These are phyloP conservation scores for Trypoxylus dichotomus DNA, from an alignment of 1,140 invertebrate species.

Conservation along the genomic window DNA sequence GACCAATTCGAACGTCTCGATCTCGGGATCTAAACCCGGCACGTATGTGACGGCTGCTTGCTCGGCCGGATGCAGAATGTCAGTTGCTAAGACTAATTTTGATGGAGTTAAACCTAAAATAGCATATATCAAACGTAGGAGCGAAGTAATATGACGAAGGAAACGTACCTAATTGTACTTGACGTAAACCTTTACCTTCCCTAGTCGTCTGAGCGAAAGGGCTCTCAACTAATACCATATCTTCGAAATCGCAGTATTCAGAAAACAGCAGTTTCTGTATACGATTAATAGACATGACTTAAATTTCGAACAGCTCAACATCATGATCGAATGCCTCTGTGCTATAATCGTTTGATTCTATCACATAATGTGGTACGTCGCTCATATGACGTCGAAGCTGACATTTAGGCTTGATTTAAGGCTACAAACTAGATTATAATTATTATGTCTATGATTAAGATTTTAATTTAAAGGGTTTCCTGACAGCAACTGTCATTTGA, in stretches of 20 bases:
- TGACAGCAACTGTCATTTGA: too few relatives aligned
- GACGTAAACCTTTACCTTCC: slow-evolving; percentile 58
- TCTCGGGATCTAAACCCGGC: slow-evolving; percentile 56
- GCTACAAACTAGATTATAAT: slow-evolving; percentile 10
- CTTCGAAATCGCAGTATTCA: slow-evolving; percentile 62
- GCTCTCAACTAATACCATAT: slow-evolving; percentile 63
- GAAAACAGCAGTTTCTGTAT: slow-evolving; percentile 61
- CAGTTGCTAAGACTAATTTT: slow-evolving; percentile 60
- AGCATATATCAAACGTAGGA: not conserved
- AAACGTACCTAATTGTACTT: slow-evolving; percentile 59
- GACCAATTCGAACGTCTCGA: slow-evolving; percentile 61
- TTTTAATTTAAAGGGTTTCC: too few relatives aligned
- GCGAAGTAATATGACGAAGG: not conserved
- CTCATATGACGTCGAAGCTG: slow-evolving; percentile 31
- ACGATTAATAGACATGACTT: slow-evolving; percentile 55
- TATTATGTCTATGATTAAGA: not conserved
- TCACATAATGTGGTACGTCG: slow-evolving; percentile 30
- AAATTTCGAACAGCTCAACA: slow-evolving; percentile 39
- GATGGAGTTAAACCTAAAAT: slow-evolving; percentile 57
- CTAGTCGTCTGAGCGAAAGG: slow-evolving; percentile 65
- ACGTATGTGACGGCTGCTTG: slow-evolving; percentile 47
- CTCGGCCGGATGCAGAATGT: slow-evolving; percentile 52
- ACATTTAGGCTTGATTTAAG: slow-evolving; percentile 13
- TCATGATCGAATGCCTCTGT: slow-evolving; percentile 26
- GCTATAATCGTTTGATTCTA: slow-evolving; percentile 30